Evolutionary conservation across 2,797 vertebrate genomes (phyloP), one percentile per base, ranked within the genome.

Genomic region (Microcaecilia unicolor): DNA sequence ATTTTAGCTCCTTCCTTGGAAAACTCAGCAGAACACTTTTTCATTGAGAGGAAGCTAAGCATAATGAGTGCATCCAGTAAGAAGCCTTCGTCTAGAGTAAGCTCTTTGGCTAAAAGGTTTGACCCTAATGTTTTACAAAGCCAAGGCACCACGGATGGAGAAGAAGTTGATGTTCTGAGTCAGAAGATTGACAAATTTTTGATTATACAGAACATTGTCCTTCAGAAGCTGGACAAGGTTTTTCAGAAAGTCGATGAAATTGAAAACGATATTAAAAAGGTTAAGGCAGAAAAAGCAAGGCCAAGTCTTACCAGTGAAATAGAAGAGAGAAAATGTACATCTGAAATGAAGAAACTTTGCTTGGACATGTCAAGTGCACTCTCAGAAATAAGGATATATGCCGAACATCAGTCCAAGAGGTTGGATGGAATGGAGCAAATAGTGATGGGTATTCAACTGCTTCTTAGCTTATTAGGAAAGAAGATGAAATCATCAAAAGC

Each of bases 301-400:
- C 74, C 73, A 9, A 51, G 25, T 47, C 39, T 64, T 51, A 36
- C 12, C 10, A 61, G 18, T 61, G 75, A 56, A 51, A 59, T 38
- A 21, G 51, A 37, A 6, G 51, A 47, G 10, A 44, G 51, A 29
- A 61, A 65, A n/a, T 55, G 39, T 27, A 48, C 33, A 18, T 68
- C 62, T 1, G 84, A 88, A 39, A 72, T 88, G 72, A 86, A 70
- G 58, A 72, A 66, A 19, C 78, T 91, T 43, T 88, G 79, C 42
- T 55, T 81, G 52, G 85, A 91, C 67, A 83, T 93, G 79, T 86
- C 76, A 64, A 84, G 75, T 66, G 80, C 88, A 31, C 83, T 93
- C 67, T 78, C 67, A 3, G 57, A 44, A 56, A 59, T 81, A 46
- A 52, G 62, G 10, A 65, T 61, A 58, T 66, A 61, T 19, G 45